phyloP scores from a whole-genome alignment of 2,797 vertebrate genomes.

The Acrocephalus scirpaceus region DNA sequence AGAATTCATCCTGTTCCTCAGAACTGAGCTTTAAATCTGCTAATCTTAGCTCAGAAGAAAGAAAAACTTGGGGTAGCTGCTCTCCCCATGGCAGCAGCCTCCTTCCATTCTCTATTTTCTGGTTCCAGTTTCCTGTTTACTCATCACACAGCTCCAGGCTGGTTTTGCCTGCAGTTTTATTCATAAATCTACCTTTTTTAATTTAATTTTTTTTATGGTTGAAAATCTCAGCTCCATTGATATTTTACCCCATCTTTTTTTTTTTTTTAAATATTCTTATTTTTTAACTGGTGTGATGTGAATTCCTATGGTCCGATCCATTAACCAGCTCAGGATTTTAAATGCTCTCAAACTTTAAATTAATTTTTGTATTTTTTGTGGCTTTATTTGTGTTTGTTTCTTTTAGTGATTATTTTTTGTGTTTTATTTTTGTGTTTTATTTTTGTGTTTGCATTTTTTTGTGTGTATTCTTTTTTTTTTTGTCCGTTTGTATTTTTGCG shows the following conservation, averaged over 20 bases:
- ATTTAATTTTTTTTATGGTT: neutral
- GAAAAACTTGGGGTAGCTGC: neutral
- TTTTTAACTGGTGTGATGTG: neutral
- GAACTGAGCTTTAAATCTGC: neutral
- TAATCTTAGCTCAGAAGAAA: neutral
- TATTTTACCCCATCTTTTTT: neutral
- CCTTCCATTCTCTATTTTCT: neutral
- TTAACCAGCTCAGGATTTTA: neutral
- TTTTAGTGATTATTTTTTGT: no score
- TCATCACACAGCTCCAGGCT: neutral
- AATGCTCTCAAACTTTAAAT: neutral
- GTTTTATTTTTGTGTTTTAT: no score
- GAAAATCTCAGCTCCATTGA: neutral
- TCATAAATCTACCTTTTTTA: neutral
- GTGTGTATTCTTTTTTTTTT: no score
- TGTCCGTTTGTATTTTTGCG: no score
- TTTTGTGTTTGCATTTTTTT: no score
- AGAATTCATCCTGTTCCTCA: neutral
- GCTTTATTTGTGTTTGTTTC: no score
- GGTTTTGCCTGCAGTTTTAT: neutral
- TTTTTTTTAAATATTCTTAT: neutral
- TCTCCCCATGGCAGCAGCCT: neutral
- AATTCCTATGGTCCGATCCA: neutral
- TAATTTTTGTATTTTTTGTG: neutral
- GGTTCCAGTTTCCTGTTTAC: slow-evolving; percentile 20